phyloP scores from a whole-genome alignment of 1,140 invertebrate genomes.

The Chrysopa pallens region DNA sequence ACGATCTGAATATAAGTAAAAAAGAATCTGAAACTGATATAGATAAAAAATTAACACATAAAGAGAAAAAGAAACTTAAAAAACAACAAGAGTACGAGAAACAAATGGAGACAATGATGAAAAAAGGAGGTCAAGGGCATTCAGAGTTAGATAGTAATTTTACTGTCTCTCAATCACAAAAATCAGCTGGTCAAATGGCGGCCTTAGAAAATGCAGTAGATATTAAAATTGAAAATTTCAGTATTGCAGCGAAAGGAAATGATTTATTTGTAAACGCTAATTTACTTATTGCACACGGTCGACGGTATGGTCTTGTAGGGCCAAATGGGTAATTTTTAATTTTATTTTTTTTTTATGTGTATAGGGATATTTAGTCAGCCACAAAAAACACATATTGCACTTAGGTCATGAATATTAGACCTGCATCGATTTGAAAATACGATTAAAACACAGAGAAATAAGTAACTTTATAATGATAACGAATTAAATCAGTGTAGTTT shows the following conservation, averaged over 20 bases:
- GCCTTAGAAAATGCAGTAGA: conserved; percentile 89
- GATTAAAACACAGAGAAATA: background rate
- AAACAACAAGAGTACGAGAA: conserved; percentile 86
- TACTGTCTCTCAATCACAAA: conserved; percentile 87
- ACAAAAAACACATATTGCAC: background rate
- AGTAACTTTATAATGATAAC: too few species aligned
- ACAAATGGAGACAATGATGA: conserved; percentile 73
- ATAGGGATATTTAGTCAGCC: background rate
- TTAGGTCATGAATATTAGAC: background rate
- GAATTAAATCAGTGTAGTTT: too few species aligned
- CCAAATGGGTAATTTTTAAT: conserved; percentile 69
- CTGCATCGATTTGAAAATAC: background rate
- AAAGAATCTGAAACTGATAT: conserved; percentile 7
- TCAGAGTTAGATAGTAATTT: conserved; percentile 87
- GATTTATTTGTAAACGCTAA: conserved; percentile 95
- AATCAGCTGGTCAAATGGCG: conserved; percentile 62
- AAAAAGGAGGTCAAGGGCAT: conserved; percentile 72
- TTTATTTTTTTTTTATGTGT: conserved; percentile 5
- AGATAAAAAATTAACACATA: conserved; percentile 72
- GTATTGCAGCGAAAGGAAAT: conserved; percentile 92
- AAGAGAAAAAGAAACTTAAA: conserved; percentile 88
- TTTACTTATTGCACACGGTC: conserved; percentile 80
- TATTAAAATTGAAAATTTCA: conserved; percentile 98
- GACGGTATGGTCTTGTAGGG: conserved; percentile 93
- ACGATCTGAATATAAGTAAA: conserved; percentile 7